Base-by-base conservation (phyloP, 2,113 vertebrate species). In the Heliornis fulica region DNA sequence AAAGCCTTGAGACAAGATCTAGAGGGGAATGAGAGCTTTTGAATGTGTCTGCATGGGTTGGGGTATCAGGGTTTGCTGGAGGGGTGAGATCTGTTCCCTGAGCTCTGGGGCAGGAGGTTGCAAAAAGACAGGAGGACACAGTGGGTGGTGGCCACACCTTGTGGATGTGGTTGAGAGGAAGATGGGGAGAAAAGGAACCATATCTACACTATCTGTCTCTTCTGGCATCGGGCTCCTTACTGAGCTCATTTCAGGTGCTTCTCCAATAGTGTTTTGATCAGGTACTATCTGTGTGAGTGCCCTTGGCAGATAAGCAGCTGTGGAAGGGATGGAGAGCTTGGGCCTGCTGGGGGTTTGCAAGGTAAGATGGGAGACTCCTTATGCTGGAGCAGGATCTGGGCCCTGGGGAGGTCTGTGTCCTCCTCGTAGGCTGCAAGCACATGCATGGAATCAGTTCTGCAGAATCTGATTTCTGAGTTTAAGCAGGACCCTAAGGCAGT, bases 121-220 rank as follows among this genome's bases (percentile, higher is more conserved):
- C 53, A 38, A 46, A 45, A n/a, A 53, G 5, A 29, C 21, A 2
- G 0, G 31, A 45, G 50, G 11, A 79, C 43, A 20, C 29, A 17
- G 10, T 46, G 53, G 32, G 32, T 48, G n/a, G 36, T 16, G 26
- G 14, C 29, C 14, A 34, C 14, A 34, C 38, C 32, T 29, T 16
- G 1, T 20, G 38, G 51, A 10, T 82, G n/a, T 53, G 36, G 5
- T 0, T 75, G 46, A 28, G 28, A 77, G 79, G 26, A 40, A 23
- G 38, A 23, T 32, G 60, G 32, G 43, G 68, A 14, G 14, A 26
- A 19, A 17, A 77, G 17, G 32, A 51, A 11, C 31, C 0, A 0
- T 26, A 14, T 64, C 60, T 65, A 5, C 11, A 13, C 12, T 63
- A 1, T 50, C 26, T 64, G 25, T 21, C 32, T 57, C 43, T 70